Base-by-base conservation (phyloP, 2,113 vertebrate species). In the Lasiurus borealis region DNA sequence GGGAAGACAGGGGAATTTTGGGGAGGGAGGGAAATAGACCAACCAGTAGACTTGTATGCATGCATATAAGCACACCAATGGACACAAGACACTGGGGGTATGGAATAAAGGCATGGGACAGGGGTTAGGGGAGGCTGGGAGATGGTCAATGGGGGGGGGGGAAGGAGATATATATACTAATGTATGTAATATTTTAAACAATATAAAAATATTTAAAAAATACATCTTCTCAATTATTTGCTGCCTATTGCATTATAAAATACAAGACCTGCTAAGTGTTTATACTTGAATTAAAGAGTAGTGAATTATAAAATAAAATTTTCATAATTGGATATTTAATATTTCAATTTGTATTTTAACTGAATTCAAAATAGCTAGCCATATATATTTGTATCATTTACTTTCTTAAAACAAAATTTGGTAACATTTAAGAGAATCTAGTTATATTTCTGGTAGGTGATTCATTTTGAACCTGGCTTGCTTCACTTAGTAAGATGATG, bases 371-470 rank as follows among this genome's bases (percentile, higher is more conserved):
- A 44, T 80, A 76, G 31, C 15, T 62, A 85, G 76, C 21, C 6
- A 68, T n/a, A 54, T 34, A 84, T 64, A 29, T 52, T 72, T 73
- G 29, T 62, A 36, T 82, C 8, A 78, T 4, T 73, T 64, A 50
- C n/a, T 91, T 87, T 0, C 54, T 64, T 89, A 66, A 52, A 92
- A 85, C 21, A 95, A 95, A 64, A 91, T 64, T 89, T 31, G 72
- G 15, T 44, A 88, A 87, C 27, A 85, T 78, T 87, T 8, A 52
- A 84, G 21, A 75, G 23, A 85, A 3, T 16, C 6, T 71, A 92
- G 68, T 12, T 72, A 29, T 54, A 87, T 87, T 88, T 93, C 62
- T 86, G 40, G 23, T 11, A 94, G 12, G 19, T 72, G 34, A 46
- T 46, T 90, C 94, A 72, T 92, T 54, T 75, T 80, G 86, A 89